Evolutionary conservation across 92 coral and sea anemone genomes (phyloP), one percentile per base, ranked within the genome.

Genomic region (Heteractis magnifica): DNA sequence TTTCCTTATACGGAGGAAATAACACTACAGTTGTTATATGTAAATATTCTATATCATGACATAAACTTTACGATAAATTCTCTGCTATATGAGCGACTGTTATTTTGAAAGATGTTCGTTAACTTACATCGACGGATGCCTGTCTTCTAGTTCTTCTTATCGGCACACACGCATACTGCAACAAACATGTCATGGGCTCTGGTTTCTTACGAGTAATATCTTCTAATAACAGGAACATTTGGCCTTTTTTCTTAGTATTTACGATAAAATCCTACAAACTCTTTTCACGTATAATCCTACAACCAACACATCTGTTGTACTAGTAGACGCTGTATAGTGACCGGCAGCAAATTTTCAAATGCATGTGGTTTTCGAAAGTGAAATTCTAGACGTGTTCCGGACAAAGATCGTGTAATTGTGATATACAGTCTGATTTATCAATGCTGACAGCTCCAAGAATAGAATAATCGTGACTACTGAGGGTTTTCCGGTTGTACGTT

Each of bases 401-500:
- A 81, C 84, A 70, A 68, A 64, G 21, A 15, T 8, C 34, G n/a
- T 79, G 64, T 4, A 34, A 7, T 4, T 18, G 1, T 62, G 82
- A n/a, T 51, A 79, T 52, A 56, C 55, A 50, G 6, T 16, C 48
- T 62, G 48, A 58, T 78, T 56, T 41, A 21, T 13, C 72, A 14
- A 62, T 41, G 85, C 52, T 81, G 85, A 81, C 77, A 81, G 85
- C 56, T 81, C 78, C 7, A 70, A 48, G 85, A 72, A 70, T 81
- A 53, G 65, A 52, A 55, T 26, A 44, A 18, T 80, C 9, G 15
- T 49, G 44, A 52, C 49, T 49, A 52, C 21, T 6, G 15, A 34
- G 41, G 59, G 55, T 34, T 75, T 68, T 68, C 73, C 73, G 73
- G 73, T 34, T 34, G 44, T 34, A 34, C 44, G 44, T 34, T 34